Percentiles rank a stretch among this genome's conserved stretches.
Conservation (phyloP, 2,888 invertebrate species). For the Dynastes hyllus region DNA sequence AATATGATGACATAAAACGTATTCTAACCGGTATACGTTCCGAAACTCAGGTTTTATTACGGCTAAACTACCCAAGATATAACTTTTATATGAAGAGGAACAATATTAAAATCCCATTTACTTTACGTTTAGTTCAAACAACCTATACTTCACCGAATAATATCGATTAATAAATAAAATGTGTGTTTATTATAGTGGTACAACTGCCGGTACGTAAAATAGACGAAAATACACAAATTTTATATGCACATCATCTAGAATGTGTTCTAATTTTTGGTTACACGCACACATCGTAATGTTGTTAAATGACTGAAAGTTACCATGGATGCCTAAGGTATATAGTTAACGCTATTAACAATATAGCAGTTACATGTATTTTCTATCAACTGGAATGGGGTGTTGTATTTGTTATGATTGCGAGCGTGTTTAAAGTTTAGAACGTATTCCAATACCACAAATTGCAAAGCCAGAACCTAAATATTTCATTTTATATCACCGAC, state of each 20-base stretch:
- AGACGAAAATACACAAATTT: slow-evolving; percentile 38
- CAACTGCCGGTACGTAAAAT: slow-evolving; percentile 15
- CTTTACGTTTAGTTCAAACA: slow-evolving; percentile 22
- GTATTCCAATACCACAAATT: too few species aligned
- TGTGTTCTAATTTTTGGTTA: slow-evolving; percentile 32
- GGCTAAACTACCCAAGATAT: slow-evolving; percentile 28
- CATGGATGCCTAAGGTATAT: not conserved
- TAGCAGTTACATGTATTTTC: too few species aligned
- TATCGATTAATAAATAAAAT: slow-evolving; percentile 47
- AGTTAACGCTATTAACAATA: too few species aligned
- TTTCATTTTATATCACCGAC: too few species aligned
- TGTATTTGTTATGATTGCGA: too few species aligned
- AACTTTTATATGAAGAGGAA: slow-evolving; percentile 35
- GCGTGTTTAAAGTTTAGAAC: too few species aligned
- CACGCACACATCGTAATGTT: slow-evolving; percentile 31
- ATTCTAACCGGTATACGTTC: slow-evolving; percentile 15
- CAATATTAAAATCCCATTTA: slow-evolving; percentile 37
- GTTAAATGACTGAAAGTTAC: not conserved
- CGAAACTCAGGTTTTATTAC: slow-evolving; percentile 31
- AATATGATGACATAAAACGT: slow-evolving; percentile 31
- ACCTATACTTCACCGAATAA: slow-evolving; percentile 35
- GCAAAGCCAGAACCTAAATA: too few species aligned
- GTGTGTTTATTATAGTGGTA: slow-evolving; percentile 43
- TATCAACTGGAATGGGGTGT: too few species aligned
- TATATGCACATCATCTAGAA: slow-evolving; percentile 37